Evolutionary conservation across 2,113 vertebrate genomes (phyloP).

Genomic region (Empidonax traillii): DNA sequence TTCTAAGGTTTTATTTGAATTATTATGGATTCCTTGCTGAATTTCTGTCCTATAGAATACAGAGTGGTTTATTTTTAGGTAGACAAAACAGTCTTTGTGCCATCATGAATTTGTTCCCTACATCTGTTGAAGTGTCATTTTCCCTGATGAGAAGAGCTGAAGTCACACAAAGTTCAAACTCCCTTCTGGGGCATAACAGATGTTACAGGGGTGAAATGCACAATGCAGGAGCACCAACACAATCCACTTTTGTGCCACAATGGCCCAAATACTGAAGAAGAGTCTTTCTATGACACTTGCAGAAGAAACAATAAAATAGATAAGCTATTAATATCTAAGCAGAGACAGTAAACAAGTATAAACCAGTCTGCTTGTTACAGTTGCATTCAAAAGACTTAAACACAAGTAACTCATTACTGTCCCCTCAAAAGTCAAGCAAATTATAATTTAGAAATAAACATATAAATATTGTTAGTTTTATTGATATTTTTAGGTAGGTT

Average conservation of each 20-base stretch:
- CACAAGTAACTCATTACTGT: not conserved
- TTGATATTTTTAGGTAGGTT: not conserved
- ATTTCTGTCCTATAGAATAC: not conserved
- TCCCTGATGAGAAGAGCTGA: slow-evolving; percentile 8
- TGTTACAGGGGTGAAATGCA: not conserved
- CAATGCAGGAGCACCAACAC: not conserved
- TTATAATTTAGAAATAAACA: not conserved
- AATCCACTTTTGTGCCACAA: not conserved
- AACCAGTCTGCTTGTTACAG: not conserved
- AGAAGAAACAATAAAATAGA: not conserved
- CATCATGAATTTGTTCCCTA: not conserved
- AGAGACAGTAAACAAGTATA: not conserved
- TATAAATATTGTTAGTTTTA: not conserved
- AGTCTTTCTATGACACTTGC: not conserved
- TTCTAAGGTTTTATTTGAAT: not conserved
- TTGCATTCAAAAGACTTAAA: not conserved
- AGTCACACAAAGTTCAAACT: slow-evolving; percentile 40
- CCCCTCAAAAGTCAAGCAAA: not conserved
- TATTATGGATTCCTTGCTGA: not conserved
- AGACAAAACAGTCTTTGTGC: slow-evolving; percentile 8
- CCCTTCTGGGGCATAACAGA: not conserved
- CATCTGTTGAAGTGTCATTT: slow-evolving; percentile 20
- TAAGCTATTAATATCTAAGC: not conserved
- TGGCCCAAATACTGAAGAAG: not conserved
- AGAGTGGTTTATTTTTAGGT: not conserved